phyloP scores from a whole-genome alignment of 2,113 vertebrate genomes.

The zebrafish (Danio rerio) region GRCz12tu NC_133181.1:170001-170500 shows the following conservation, averaged over 20 bases:
- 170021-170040: no score
- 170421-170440: no score
- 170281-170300: no score
- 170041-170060: no score
- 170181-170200: background rate
- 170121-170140: background rate
- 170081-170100: background rate
- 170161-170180: background rate
- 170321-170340: constrained; percentile 14
- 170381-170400: no score
- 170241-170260: background rate
- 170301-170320: background rate
- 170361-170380: no score
- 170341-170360: background rate
- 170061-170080: no score
- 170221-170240: background rate
- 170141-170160: constrained; percentile 10
- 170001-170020: background rate
- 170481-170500: no score
- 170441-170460: no score
- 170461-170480: no score
- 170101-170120: background rate
- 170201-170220: background rate
- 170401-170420: no score
- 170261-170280: background rate